phyloP scores from a whole-genome alignment of 2,888 invertebrate species.

The Diabrotica balteata region DNA sequence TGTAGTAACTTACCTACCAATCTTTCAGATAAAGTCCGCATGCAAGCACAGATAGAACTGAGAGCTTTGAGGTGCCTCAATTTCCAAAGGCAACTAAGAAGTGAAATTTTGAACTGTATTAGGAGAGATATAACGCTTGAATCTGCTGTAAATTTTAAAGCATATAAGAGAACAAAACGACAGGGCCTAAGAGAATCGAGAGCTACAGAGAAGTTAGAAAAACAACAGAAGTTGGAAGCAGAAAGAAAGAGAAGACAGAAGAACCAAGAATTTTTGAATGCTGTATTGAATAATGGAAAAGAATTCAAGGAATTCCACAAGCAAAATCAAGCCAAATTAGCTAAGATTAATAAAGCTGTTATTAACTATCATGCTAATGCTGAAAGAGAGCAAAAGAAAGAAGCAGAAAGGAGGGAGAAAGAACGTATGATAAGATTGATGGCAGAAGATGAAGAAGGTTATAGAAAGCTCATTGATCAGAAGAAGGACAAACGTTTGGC shows the following conservation, averaged over 20 bases:
- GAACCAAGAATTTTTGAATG: constrained; percentile 96
- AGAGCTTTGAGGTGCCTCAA: constrained; percentile 92
- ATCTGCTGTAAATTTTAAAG: constrained; percentile 91
- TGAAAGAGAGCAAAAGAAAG: constrained; percentile 98
- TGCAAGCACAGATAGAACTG: constrained; percentile 95
- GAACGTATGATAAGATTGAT: constrained; percentile 97
- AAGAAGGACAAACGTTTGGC: constrained; percentile 99
- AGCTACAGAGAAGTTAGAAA: constrained; percentile 97
- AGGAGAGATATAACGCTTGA: constrained; percentile 95
- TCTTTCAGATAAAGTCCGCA: constrained; percentile 88
- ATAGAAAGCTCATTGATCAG: constrained; percentile 98
- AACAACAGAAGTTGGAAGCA: constrained; percentile 98
- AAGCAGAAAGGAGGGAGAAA: constrained; percentile 98
- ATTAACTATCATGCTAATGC: constrained; percentile 98
- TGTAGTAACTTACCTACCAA: constrained; percentile 84
- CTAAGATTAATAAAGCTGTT: constrained; percentile 93
- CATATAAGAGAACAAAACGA: constrained; percentile 96
- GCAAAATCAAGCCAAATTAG: constrained; percentile 85
- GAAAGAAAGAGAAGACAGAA: constrained; percentile 96
- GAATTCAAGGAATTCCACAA: constrained; percentile 97
- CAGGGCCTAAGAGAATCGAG: constrained; percentile 91
- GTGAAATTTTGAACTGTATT: constrained; percentile 87
- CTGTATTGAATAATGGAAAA: constrained; percentile 96
- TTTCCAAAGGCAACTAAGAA: constrained; percentile 91
- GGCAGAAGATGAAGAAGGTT: constrained; percentile 99